Evolutionary conservation across 2,113 vertebrate species (phyloP).

Genomic region (Cettia cetti): DNA sequence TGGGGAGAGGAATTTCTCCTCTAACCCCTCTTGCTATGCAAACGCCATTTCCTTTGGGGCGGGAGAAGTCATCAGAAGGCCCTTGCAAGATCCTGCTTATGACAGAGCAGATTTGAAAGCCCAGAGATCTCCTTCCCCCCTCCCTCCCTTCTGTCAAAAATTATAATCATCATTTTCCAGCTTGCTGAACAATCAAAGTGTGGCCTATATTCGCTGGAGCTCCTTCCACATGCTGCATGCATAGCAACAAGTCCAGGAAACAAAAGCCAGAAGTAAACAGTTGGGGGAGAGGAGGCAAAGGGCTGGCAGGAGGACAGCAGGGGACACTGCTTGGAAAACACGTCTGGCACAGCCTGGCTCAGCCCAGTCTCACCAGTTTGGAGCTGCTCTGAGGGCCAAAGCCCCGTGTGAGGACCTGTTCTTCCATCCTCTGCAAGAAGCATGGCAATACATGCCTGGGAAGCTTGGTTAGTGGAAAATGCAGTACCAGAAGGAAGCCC

Average conservation of each 20-base stretch:
- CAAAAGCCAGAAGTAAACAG: constrained; percentile 50
- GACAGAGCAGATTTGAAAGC: constrained; percentile 69
- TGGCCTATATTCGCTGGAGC: constrained; percentile 66
- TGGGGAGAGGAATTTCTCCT: not conserved
- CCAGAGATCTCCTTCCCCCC: constrained; percentile 47
- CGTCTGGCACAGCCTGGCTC: not conserved
- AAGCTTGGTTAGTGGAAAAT: not conserved
- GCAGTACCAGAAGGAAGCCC: not conserved
- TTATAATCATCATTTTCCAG: constrained; percentile 72
- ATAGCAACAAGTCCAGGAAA: constrained; percentile 71
- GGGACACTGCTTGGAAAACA: not conserved
- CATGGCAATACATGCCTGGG: not conserved
- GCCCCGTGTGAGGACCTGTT: not conserved
- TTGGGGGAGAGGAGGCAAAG: not conserved
- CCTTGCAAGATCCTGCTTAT: constrained; percentile 49
- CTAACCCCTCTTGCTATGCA: constrained; percentile 31
- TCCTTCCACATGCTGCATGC: constrained; percentile 63
- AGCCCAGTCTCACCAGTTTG: not conserved
- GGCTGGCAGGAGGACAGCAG: not conserved
- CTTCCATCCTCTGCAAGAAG: not conserved
- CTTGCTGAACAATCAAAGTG: constrained; percentile 71
- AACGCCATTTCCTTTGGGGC: constrained; percentile 27
- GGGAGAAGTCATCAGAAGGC: constrained; percentile 26
- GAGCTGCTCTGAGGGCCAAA: not conserved
- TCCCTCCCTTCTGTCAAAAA: constrained; percentile 65